These are phyloP conservation scores for Atherinomorus stipes DNA, from an alignment of 2,113 vertebrate species.

Conservation along the genomic window DNA sequence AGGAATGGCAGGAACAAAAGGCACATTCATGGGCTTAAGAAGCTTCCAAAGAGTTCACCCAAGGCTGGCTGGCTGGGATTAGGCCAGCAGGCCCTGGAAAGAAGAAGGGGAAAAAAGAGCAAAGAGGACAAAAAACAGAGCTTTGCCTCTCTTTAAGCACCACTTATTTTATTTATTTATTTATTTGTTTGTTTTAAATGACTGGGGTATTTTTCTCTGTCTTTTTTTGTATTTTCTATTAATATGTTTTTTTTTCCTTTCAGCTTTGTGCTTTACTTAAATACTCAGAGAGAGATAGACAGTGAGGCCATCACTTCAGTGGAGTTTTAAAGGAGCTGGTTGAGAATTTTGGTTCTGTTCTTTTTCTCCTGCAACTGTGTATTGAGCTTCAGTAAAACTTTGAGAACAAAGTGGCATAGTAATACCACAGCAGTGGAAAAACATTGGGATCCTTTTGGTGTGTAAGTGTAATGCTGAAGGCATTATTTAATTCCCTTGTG, in stretches of 20 bases:
- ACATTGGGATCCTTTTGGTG: background rate
- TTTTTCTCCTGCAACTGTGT: slow-evolving; percentile 30
- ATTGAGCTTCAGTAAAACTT: slow-evolving; percentile 59
- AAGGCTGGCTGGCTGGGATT: slow-evolving; percentile 85
- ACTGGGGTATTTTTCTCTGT: slow-evolving; percentile 70
- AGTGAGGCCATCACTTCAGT: slow-evolving; percentile 13
- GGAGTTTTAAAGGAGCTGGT: slow-evolving; percentile 54
- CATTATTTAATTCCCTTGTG: no score
- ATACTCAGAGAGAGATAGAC: slow-evolving; percentile 39
- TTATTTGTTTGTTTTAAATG: no score
- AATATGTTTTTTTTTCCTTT: slow-evolving; percentile 51
- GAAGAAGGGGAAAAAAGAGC: slow-evolving; percentile 79
- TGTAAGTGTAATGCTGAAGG: no score
- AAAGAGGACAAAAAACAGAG: slow-evolving; percentile 74
- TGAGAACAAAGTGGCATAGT: slow-evolving; percentile 34
- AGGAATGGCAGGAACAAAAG: slow-evolving; percentile 87
- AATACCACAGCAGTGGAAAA: background rate
- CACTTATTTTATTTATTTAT: slow-evolving; percentile 70
- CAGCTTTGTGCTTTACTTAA: slow-evolving; percentile 32
- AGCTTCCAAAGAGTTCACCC: slow-evolving; percentile 87
- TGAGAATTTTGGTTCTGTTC: slow-evolving; percentile 46
- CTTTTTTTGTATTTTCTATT: slow-evolving; percentile 41
- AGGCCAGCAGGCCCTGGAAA: slow-evolving; percentile 82
- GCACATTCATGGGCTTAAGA: slow-evolving; percentile 88
- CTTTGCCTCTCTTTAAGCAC: slow-evolving; percentile 74